Conservation (phyloP, 1,140 invertebrate genomes). For the Drosophila sechellia region DNA sequence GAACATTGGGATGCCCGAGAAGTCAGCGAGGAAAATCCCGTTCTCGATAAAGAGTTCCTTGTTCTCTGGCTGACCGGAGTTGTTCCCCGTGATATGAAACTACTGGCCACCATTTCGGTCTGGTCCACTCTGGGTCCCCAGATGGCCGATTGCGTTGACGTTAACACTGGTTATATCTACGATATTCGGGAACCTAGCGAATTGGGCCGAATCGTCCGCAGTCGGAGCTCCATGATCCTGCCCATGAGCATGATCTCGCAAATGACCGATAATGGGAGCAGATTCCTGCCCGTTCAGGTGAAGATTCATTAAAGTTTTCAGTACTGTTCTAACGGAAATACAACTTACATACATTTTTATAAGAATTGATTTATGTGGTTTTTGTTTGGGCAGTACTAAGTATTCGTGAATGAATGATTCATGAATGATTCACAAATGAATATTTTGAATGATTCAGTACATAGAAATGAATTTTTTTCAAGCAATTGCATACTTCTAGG, state of each 20-base stretch:
- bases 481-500: slow-evolving; percentile 56
- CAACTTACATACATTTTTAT: too few species aligned
- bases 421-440: too few species aligned
- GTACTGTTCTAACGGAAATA: not conserved
- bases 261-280: slow-evolving; percentile 41
- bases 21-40: too few species aligned
- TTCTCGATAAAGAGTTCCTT: slow-evolving; percentile 22
- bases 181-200: slow-evolving; percentile 45
- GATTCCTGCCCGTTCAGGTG: slow-evolving; percentile 61
- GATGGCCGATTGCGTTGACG: slow-evolving; percentile 11
- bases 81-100: slow-evolving; percentile 17
- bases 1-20: too few species aligned
- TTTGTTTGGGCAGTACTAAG: too few species aligned
- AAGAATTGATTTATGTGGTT: too few species aligned
- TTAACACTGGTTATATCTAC: slow-evolving; percentile 53
- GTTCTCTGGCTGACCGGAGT: slow-evolving; percentile 64
- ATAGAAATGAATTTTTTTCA: too few species aligned
- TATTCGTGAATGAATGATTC: too few species aligned
- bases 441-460: too few species aligned
- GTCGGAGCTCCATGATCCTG: slow-evolving; percentile 37
- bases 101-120: slow-evolving; percentile 44
- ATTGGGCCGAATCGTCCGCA: slow-evolving; percentile 28
- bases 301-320: slow-evolving; percentile 30
- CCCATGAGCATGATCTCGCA: slow-evolving; percentile 21
- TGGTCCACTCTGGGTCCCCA: slow-evolving; percentile 41